These are phyloP conservation scores for Dicyrtoma fusca DNA, from an alignment of 2,888 invertebrate species.

Conservation along the genomic window DNA sequence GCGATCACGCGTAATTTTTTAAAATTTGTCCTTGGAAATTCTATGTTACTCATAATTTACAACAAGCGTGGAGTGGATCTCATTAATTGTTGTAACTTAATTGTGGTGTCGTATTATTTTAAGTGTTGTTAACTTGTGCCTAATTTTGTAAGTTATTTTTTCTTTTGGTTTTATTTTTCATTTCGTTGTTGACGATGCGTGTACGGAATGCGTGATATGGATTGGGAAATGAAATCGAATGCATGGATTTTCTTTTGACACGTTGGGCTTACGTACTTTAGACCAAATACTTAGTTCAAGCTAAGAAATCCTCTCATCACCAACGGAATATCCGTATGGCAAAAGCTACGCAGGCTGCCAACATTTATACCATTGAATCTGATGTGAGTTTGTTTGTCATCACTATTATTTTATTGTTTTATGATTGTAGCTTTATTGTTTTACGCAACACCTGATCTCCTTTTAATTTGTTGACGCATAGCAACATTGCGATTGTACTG, in stretches of 20 bases:
- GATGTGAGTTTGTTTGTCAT: constrained; percentile 26
- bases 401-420: neutral
- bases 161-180: neutral
- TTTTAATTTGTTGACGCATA: constrained; percentile 1
- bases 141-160: constrained; percentile 4
- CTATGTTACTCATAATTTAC: too few relatives aligned
- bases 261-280: neutral
- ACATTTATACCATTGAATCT: constrained; percentile 25
- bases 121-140: too few relatives aligned
- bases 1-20: too few relatives aligned
- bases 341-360: constrained; percentile 22
- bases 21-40: too few relatives aligned
- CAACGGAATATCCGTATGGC: constrained; percentile 17
- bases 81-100: too few relatives aligned
- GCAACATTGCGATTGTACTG: neutral
- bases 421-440: constrained; percentile 1
- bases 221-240: constrained; percentile 1
- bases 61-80: too few relatives aligned
- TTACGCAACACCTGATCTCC: too few relatives aligned
- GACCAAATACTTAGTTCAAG: constrained; percentile 41
- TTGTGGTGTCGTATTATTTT: too few relatives aligned
- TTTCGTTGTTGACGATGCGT: neutral
- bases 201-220: constrained; percentile 4
- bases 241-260: neutral
- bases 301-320: constrained; percentile 37